Evolutionary conservation across 2,888 invertebrate genomes (phyloP), one percentile per base, ranked within the genome.

Genomic region (Pyralis farinalis): DNA sequence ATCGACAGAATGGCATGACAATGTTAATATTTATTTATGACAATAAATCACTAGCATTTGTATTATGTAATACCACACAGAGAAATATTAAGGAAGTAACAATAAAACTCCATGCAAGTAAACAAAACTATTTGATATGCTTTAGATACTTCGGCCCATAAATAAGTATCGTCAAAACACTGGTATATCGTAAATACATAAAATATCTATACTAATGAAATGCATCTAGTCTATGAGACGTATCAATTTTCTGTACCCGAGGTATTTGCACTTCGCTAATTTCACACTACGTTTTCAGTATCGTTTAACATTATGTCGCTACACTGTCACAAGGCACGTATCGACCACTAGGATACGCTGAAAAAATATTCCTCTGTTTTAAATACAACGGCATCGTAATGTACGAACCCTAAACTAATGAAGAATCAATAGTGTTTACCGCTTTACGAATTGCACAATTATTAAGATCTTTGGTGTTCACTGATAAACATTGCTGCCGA

Each of bases 351-450:
- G 63, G 82, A 83, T 82, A 84, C 85, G 84, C 54, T 83, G 81
- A 68, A 83, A 85, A 84, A 83, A 85, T 83, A 83, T 77, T 69
- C 65, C 69, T 82, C 80, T 80, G 64, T 71, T 65, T 68, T 55
- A 63, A 71, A 65, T 64, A 55, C 56, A 68, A 68, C 66, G 53
- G 55, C 16, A 4, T 16, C 16, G 16, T 16, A 16, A 3, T 16
- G n/a, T 55, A 47, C 53, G 58, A 49, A 53, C 55, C 47, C 55
- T 65, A 70, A 54, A 56, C 63, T 70, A 63, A 46, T 32, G 44
- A 25, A 37, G 43, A 40, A 46, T 51, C 47, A 42, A 48, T 46
- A 40, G 46, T 50, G 42, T 37, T 46, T 47, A 46, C 30, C 40
- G 42, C 43, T 51, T 37, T 42, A 46, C 50, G 47, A 53, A 65